Evolutionary conservation across 2,797 vertebrate species (phyloP).

Genomic region (Denticeps clupeoides): DNA sequence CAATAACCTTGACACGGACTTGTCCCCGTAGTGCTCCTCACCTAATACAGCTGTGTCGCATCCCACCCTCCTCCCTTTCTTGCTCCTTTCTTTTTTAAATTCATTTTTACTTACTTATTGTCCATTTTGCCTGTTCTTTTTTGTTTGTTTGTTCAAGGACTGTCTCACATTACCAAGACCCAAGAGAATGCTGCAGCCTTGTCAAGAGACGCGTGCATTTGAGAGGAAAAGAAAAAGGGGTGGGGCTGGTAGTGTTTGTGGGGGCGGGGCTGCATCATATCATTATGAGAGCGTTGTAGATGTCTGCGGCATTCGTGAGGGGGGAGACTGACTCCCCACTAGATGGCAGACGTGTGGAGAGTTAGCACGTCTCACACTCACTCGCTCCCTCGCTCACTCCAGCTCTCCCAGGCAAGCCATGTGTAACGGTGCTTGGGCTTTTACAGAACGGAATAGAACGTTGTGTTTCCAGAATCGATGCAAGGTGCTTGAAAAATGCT

Average conservation of each 20-base stretch:
- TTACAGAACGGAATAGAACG: constrained; percentile 48
- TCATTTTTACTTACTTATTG: no score
- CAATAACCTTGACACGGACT: constrained; percentile 30
- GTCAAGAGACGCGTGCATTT: constrained; percentile 1
- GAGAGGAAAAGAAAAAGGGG: neutral
- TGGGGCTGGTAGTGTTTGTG: constrained; percentile 10
- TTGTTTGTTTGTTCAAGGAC: constrained; percentile 2
- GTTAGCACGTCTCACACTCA: constrained; percentile 20
- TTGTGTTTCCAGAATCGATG: constrained; percentile 42
- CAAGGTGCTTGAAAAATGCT: constrained; percentile 36
- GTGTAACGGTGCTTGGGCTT: constrained; percentile 39
- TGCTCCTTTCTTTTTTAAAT: no score
- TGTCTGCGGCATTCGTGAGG: neutral
- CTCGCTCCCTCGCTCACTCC: neutral
- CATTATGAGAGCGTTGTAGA: neutral
- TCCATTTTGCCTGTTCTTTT: constrained; percentile 2
- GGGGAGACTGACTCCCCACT: constrained; percentile 32
- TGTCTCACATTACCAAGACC: neutral
- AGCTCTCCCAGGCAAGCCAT: constrained; percentile 32
- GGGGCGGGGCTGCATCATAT: neutral
- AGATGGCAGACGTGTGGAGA: constrained; percentile 61
- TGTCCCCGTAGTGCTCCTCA: constrained; percentile 20
- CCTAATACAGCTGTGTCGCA: constrained; percentile 14
- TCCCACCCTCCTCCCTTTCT: neutral
- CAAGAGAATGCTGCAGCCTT: neutral